Base-by-base conservation (phyloP, 2,113 vertebrate genomes). In the Nycticryphes semicollaris region DNA sequence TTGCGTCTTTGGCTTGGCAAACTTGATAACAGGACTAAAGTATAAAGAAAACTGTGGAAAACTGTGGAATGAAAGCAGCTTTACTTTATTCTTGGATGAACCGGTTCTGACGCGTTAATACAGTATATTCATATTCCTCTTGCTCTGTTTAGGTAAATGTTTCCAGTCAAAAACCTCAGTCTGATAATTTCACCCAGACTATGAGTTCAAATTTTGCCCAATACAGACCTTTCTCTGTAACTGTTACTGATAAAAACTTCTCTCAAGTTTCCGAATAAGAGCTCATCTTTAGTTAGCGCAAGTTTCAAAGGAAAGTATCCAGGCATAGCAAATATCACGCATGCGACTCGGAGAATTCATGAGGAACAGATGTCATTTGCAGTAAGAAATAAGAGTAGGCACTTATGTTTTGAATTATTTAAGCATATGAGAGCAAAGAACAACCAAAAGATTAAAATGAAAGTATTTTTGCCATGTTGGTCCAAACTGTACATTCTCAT, bases 61-160 rank as follows among this genome's bases (percentile, higher is more conserved):
- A 66, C n/a, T 0, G 0, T 31, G 76, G 63, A 94, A 80, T 68
- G 80, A 88, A 93, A 86, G 56, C 85, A 92, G 27, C 48, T 90
- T 90, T 96, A 93, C 86, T 94, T 96, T 92, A 62, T 66, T 95
- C 45, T 90, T 92, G 60, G 86, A 93, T 75, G 51, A 84, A 72
- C 47, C 45, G 45, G 3, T 57, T 54, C 76, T 92, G 83, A 90
- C 4, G 53, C 31, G 2, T 94, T 85, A 87, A 30, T 69, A 75
- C 53, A 93, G 14, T 45, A 67, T 89, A 56, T 93, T 89, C 23
- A 16, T 81, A 70, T 45, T 74, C 67, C 37, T 66, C 27, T 62
- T 43, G 28, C 43, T 72, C 50, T 68, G 25, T 53, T 90, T 68
- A 95, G 64, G 60, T 69, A 92, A 89, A 82, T 0, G 0, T 89